Percentiles rank a stretch among this genome's conserved stretches.
phyloP scores from a whole-genome alignment of 2,113 vertebrate species.

The Pedionomus torquatus region DNA sequence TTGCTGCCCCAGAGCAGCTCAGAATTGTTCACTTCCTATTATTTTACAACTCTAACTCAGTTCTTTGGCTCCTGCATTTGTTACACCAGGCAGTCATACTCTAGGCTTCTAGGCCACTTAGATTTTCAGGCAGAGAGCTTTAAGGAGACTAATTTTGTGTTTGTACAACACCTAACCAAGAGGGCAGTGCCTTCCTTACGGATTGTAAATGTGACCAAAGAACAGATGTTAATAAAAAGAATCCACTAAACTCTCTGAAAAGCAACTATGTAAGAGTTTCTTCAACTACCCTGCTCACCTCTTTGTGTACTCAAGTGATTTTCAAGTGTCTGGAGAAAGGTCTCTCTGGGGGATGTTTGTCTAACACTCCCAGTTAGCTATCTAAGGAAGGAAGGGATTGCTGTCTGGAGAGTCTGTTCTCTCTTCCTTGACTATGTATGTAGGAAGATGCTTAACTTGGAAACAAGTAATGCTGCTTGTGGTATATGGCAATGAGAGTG shows the following conservation, averaged over 20 bases:
- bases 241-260: background rate
- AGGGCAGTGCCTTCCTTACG: background rate
- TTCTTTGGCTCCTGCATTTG: background rate
- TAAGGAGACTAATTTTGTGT: background rate
- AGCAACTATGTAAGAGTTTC: background rate
- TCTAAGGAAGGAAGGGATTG: background rate
- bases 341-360: background rate
- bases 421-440: background rate
- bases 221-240: background rate
- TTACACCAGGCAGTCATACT: background rate
- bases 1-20: background rate
- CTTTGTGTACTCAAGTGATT: background rate
- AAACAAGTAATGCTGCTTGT: background rate
- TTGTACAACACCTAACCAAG: background rate
- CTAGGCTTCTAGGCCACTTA: background rate
- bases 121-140: background rate
- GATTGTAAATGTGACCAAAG: background rate
- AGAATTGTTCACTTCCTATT: background rate
- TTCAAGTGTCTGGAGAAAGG: background rate
- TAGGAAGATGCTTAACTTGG: background rate
- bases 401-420: background rate
- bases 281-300: background rate
- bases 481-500: background rate
- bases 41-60: background rate
- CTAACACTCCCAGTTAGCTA: background rate